phyloP scores from a whole-genome alignment of 2,113 vertebrate genomes.

The Colossoma macropomum region DNA sequence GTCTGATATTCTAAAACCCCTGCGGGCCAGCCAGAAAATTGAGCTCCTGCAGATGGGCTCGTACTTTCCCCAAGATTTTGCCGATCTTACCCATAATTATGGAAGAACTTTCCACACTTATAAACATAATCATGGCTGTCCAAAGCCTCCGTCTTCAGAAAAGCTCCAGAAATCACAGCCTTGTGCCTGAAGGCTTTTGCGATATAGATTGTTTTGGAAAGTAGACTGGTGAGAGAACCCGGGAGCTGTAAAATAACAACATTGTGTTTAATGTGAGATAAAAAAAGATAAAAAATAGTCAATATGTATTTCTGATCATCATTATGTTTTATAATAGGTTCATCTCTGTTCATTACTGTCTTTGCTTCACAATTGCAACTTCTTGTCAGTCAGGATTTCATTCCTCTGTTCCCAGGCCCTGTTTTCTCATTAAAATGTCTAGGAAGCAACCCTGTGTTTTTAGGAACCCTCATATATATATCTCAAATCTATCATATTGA shows the following conservation, averaged over 20 bases:
- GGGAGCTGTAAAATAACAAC: neutral
- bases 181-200: conserved; percentile 20
- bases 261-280: too few species aligned
- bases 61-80: conserved; percentile 54
- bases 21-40: conserved; percentile 45
- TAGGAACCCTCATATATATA: too few species aligned
- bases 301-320: too few species aligned
- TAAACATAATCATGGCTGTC: conserved; percentile 67
- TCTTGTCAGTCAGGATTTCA: too few species aligned
- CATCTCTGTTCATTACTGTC: too few species aligned
- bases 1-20: conserved; percentile 37
- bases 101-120: conserved; percentile 72
- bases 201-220: neutral
- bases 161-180: conserved; percentile 73
- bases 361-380: too few species aligned
- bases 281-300: too few species aligned
- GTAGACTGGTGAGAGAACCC: neutral
- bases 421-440: too few species aligned
- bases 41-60: conserved; percentile 35
- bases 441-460: too few species aligned
- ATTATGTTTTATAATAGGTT: too few species aligned
- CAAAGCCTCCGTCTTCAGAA: conserved; percentile 69
- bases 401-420: too few species aligned
- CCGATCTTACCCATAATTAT: conserved; percentile 70
- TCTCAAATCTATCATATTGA: too few species aligned